phyloP scores from a whole-genome alignment of 2,888 invertebrate genomes.

The Thalpophila matura region DNA sequence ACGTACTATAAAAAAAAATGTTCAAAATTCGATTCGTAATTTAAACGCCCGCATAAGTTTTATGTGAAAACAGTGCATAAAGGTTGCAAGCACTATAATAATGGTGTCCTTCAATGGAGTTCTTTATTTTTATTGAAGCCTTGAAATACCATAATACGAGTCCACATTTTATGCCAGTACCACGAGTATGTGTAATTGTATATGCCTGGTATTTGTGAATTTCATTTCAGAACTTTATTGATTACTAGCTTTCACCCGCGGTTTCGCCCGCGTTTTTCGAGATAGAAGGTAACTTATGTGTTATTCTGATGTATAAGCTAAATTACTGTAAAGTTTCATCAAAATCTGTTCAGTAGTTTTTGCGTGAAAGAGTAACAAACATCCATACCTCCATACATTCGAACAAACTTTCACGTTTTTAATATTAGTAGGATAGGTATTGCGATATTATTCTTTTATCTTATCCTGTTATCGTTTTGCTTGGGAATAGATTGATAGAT shows the following conservation, averaged over 20 bases:
- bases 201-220: constrained; percentile 30
- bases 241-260: too few species aligned
- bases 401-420: too few species aligned
- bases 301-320: too few species aligned
- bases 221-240: too few species aligned
- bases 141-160: constrained; percentile 19
- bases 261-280: too few species aligned
- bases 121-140: constrained; percentile 30
- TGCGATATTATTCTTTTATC: constrained; percentile 42
- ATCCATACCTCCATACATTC: too few species aligned
- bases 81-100: constrained; percentile 9
- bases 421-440: too few species aligned
- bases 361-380: too few species aligned
- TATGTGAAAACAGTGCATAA: constrained; percentile 15
- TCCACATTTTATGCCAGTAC: constrained; percentile 12
- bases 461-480: constrained; percentile 53
- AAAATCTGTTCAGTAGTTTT: too few species aligned
- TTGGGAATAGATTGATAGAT: constrained; percentile 57
- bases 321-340: too few species aligned
- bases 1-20: too few species aligned
- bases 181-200: constrained; percentile 18
- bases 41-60: constrained; percentile 1
- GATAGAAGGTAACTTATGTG: too few species aligned
- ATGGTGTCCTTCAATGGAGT: constrained; percentile 30
- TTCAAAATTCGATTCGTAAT: neutral